phyloP scores from a whole-genome alignment of 2,888 invertebrate species.

The Cybosia mesomella region DNA sequence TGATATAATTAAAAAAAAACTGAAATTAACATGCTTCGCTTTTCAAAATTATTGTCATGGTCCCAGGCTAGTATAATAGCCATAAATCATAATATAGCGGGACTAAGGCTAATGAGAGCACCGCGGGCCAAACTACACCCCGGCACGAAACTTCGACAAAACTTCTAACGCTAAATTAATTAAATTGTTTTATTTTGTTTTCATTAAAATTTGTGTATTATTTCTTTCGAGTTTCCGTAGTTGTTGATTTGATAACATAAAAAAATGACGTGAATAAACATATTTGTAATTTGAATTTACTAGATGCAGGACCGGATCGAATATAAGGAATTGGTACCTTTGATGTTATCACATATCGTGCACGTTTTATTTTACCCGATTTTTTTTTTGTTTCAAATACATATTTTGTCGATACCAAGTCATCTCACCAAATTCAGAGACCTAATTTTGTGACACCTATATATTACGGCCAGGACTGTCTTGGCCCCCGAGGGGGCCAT shows the following conservation, averaged over 20 bases:
- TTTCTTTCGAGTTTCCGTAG: neutral
- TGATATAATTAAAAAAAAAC: constrained; percentile 17
- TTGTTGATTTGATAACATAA: neutral
- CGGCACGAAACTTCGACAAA: constrained; percentile 34
- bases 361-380: too few relatives aligned
- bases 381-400: too few relatives aligned
- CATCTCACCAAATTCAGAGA: too few relatives aligned
- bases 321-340: too few relatives aligned
- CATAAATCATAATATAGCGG: neutral
- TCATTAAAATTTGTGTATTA: constrained; percentile 28
- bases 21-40: constrained; percentile 1
- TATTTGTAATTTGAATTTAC: neutral
- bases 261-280: neutral
- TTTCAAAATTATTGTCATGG: constrained; percentile 4
- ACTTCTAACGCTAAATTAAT: constrained; percentile 46
- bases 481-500: too few relatives aligned
- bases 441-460: too few relatives aligned
- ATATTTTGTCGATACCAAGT: too few relatives aligned
- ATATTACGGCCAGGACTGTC: too few relatives aligned
- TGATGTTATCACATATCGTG: too few relatives aligned
- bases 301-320: neutral
- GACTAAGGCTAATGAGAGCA: neutral
- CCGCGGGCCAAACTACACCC: neutral
- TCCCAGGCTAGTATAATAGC: neutral
- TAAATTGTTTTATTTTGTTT: constrained; percentile 44